Base-by-base conservation (phyloP, 1,140 invertebrate species). In the Dryas iulia region DNA sequence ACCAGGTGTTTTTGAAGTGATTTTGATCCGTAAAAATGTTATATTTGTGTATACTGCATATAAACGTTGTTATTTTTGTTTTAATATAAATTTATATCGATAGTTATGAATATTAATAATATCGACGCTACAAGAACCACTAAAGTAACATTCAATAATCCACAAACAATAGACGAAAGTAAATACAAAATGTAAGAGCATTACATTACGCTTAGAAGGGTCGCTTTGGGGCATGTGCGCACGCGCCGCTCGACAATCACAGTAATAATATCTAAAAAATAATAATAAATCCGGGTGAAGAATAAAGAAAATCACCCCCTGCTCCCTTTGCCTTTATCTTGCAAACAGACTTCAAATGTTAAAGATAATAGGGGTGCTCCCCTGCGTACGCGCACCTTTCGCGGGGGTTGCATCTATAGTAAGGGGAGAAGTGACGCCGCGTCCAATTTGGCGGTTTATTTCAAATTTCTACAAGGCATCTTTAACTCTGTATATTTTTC, bases 221-320 rank as follows among this genome's bases (percentile, higher is more conserved):
- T 86, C 79, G 79, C 75, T 78, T 77, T 77, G 77, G 80, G 89
- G 82, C 87, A 91, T 88, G 84, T 91, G 89, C 87, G 89, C 89
- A 89, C 87, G 87, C 89, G 88, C 72, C 87, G 82, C 70, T 70
- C 77, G 65, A 81, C 84, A 89, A 90, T 89, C 86, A 84, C 77
- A 86, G 87, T 91, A 91, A 91, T 91, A 90, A 90, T 91, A 91
- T 87, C 86, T 89, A 90, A 90, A 90, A 89, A 91, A 91, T 90
- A 90, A 91, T 91, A 91, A 91, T 91, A 91, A 91, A 91, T 90
- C 86, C 87, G 85, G 86, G 82, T 88, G 89, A 91, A 85, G 89
- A 91, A 91, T 91, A 91, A 91, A 91, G 89, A 91, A 91, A 90
- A 85, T 88, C 85, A 86, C 85, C 87, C 89, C 85, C 89, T 74